Evolutionary conservation across 2,888 invertebrate species (phyloP), one percentile per base, ranked within the genome.

Genomic region (Rhorus exstirpatorius): DNA sequence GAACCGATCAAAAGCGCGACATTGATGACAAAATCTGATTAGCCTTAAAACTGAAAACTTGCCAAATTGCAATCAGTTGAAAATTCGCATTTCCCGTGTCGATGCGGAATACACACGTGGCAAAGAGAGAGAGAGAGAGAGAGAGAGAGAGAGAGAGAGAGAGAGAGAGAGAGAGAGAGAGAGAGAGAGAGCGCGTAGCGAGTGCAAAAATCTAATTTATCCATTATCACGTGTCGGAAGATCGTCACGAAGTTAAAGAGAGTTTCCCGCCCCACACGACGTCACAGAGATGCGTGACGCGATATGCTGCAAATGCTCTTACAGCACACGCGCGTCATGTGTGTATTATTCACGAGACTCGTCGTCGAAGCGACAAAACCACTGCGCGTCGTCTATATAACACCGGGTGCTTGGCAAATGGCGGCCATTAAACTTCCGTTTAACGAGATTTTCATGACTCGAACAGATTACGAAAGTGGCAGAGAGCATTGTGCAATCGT

Each of bases 21-120:
- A 51, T 72, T 38, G 24, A 61, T 44, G 63, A 19, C 10, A 60
- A 55, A 61, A 46, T 7, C 21, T 51, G 68, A 58, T 70, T 58
- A 75, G 41, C 24, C 8, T n/a, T 35, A 17, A 65, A 70, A n/a
- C 41, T 55, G 78, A 74, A 68, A 49, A 46, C 63, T 63, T 70
- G 74, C 81, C 81, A 82, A 82, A 82, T 78, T 41, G 55, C 68
- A 58, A 82, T 82, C 68, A 63, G 74, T 70, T 70, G n/a, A 51
- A 55, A 58, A 44, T 46, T 8, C 41, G 31, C 12, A 65, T 46
- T 75, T 78, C 49, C 58, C 38, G 75, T 26, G 24, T 65, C 41
- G 7, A 17, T 8, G 26, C 14, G 21, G 21, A 51, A 3, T 49
- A n/a, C 65, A 55, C 44, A 17, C 44, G 53, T 24, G 24, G 46